These are phyloP conservation scores for Buphagus erythrorhynchus DNA, from an alignment of 2,797 vertebrate genomes.

Conservation along the genomic window DNA sequence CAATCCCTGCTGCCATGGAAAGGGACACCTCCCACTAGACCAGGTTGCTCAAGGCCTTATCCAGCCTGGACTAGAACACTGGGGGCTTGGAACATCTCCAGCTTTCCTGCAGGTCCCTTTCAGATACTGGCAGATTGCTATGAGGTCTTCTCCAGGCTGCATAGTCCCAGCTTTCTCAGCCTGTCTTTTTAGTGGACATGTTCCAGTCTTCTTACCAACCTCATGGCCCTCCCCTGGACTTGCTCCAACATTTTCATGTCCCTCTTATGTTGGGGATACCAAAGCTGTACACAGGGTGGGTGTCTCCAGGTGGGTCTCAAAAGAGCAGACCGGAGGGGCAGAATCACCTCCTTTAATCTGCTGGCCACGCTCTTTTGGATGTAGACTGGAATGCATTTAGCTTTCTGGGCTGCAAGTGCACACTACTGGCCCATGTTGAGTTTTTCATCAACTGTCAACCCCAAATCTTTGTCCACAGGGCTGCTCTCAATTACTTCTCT, in stretches of 20 bases:
- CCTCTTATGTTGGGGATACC: background rate
- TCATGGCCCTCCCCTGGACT: background rate
- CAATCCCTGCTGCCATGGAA: background rate
- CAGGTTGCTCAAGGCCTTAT: background rate
- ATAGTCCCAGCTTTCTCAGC: background rate
- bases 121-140: background rate
- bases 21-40: background rate
- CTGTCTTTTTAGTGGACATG: background rate
- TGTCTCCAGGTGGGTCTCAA: background rate
- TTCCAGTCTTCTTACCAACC: background rate
- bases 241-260: background rate
- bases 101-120: background rate
- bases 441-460: background rate
- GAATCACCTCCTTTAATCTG: background rate
- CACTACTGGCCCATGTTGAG: too few species aligned
- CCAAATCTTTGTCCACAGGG: background rate
- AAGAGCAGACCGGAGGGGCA: background rate
- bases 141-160: background rate
- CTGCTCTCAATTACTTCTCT: background rate
- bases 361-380: background rate
- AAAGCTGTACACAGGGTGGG: background rate
- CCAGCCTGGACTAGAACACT: background rate
- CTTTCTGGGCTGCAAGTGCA: background rate
- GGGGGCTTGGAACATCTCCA: background rate
- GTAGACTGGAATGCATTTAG: background rate